A percentile compares a stretch with the other conserved stretches of the same genome.
phyloP scores from a whole-genome alignment of 2,797 vertebrate species.

The Malurus splendens region DNA sequence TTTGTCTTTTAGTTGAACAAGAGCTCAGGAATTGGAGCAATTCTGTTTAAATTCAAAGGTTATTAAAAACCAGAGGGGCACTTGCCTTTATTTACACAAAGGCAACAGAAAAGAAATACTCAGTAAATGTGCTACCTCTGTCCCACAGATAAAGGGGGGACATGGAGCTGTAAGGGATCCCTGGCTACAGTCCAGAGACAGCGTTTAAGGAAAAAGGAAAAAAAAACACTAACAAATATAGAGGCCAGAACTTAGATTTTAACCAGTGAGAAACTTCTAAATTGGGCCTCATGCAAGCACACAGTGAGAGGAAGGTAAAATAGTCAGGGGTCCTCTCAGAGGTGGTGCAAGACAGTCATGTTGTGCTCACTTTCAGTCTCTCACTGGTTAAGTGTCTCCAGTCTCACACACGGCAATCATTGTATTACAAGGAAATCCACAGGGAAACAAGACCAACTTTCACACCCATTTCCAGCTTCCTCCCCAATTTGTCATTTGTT shows the following conservation, averaged over 20 bases:
- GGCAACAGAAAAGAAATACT: background rate
- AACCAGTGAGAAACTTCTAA: background rate
- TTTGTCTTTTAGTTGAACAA: background rate
- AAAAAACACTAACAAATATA: background rate
- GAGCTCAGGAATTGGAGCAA: background rate
- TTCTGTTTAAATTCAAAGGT: background rate
- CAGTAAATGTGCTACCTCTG: background rate
- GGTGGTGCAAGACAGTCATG: background rate
- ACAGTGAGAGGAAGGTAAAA: background rate
- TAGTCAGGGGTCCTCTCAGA: background rate
- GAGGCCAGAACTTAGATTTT: background rate
- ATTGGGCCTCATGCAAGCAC: background rate
- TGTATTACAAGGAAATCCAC: background rate
- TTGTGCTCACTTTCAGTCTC: background rate
- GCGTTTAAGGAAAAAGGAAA: background rate
- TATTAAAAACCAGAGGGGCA: background rate
- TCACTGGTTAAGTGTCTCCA: background rate
- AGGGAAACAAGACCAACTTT: background rate
- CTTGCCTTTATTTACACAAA: background rate
- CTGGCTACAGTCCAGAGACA: background rate
- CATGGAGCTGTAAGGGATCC: background rate
- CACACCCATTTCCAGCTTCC: constrained; percentile 12
- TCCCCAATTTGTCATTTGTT: background rate
- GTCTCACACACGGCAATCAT: background rate
- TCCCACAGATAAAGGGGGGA: background rate